Evolutionary conservation across 1,140 invertebrate genomes (phyloP).

Genomic region (Bathynomus jamesi): DNA sequence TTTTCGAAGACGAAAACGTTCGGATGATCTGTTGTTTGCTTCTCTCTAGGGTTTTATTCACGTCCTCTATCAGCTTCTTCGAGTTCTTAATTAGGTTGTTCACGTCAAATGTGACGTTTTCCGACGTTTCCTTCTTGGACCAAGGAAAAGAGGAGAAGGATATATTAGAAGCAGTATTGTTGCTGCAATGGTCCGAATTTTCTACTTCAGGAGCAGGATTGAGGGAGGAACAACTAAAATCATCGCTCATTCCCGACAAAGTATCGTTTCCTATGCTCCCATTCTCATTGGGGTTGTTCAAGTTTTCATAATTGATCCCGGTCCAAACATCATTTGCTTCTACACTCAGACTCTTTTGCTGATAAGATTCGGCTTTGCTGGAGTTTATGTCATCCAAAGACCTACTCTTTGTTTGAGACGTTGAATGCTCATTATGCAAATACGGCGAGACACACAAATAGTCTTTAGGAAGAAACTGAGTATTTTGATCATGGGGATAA

Average conservation of each 20-base stretch:
- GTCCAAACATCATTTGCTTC: background rate
- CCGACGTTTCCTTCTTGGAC: no score
- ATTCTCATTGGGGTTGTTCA: conserved; percentile 8
- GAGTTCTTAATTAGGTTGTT: conserved; percentile 41
- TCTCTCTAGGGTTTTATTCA: conserved; percentile 39
- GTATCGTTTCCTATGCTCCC: conserved; percentile 34
- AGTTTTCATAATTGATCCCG: background rate
- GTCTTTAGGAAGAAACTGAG: background rate
- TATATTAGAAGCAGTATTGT: no score
- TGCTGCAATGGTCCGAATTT: no score
- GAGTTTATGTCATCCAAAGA: background rate
- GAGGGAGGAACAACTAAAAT: conserved; percentile 33
- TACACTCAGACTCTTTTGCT: background rate
- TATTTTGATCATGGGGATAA: background rate
- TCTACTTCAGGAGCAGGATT: background rate
- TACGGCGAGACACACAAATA: background rate
- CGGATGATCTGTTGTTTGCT: conserved; percentile 28
- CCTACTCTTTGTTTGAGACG: background rate
- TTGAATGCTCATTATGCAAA: background rate
- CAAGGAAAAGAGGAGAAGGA: no score
- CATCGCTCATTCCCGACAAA: conserved; percentile 33
- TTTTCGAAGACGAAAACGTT: background rate
- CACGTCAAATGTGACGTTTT: conserved; percentile 28
- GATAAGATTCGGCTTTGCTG: background rate
- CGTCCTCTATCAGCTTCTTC: conserved; percentile 41